A percentile compares a stretch with the other conserved stretches of the same genome.
These are phyloP conservation scores for Leguminivora glycinivorella DNA, from an alignment of 1,140 invertebrate genomes.

Conservation along the genomic window DNA sequence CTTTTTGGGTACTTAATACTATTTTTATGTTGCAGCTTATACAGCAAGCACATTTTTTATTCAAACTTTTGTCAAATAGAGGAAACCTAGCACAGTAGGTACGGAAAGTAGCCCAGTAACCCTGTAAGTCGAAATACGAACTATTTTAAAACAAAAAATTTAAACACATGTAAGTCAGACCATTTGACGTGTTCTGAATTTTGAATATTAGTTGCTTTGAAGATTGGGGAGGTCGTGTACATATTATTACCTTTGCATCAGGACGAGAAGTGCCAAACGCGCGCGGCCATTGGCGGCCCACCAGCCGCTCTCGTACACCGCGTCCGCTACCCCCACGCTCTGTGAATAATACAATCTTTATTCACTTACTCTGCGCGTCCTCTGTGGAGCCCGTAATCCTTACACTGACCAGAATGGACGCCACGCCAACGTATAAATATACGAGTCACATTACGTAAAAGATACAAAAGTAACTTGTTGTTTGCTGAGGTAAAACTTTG, in stretches of 20 bases:
- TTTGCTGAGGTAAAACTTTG: too few relatives aligned
- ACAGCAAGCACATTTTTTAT: too few relatives aligned
- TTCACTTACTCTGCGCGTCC: not conserved
- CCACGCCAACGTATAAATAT: not conserved
- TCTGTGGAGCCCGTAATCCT: not conserved
- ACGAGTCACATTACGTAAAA: too few relatives aligned
- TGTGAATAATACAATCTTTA: slow-evolving; percentile 33
- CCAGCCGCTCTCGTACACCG: slow-evolving; percentile 63
- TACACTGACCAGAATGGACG: not conserved
- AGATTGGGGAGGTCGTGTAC: not conserved
- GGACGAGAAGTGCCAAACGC: slow-evolving; percentile 45
- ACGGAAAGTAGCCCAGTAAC: too few relatives aligned
- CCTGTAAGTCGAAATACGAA: too few relatives aligned
- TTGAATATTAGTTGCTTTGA: not conserved
- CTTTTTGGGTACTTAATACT: too few relatives aligned
- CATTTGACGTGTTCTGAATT: not conserved
- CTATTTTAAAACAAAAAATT: too few relatives aligned
- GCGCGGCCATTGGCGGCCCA: slow-evolving; percentile 51
- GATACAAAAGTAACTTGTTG: too few relatives aligned
- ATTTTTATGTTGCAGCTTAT: too few relatives aligned
- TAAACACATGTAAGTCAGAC: not conserved
- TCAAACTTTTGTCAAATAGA: too few relatives aligned
- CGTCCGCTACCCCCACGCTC: slow-evolving; percentile 59
- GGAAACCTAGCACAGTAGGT: too few relatives aligned
- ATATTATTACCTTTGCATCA: slow-evolving; percentile 55